Conservation (phyloP, 2,113 vertebrate genomes). For the Himantopus leucocephalus region DNA sequence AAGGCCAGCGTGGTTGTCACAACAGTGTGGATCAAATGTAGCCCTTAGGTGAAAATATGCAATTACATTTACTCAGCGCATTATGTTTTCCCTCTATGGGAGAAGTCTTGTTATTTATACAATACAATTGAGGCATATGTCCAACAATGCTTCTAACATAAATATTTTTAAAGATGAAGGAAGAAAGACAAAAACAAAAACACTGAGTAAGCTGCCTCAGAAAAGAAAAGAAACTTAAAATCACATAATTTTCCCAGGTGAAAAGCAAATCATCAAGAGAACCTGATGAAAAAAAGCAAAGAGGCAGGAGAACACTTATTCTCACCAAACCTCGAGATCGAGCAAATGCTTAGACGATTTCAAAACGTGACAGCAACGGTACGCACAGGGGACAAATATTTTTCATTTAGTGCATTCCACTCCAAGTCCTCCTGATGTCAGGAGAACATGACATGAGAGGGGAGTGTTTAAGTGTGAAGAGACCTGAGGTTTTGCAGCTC, state of each 20-base stretch:
- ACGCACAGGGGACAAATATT: background rate
- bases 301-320: background rate
- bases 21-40: constrained; percentile 26
- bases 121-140: constrained; percentile 14
- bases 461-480: background rate
- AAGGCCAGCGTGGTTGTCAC: background rate
- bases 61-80: constrained; percentile 24
- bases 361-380: fast-evolving
- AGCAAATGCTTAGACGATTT: background rate
- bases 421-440: background rate
- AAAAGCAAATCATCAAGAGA: background rate
- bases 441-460: background rate
- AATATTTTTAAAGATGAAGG: constrained; percentile 24
- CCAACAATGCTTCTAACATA: background rate
- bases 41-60: constrained; percentile 48
- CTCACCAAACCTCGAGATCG: background rate
- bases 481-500: background rate
- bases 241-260: background rate
- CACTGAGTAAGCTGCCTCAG: background rate
- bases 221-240: background rate
- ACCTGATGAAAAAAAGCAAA: background rate
- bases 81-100: background rate
- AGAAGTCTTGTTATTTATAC: background rate
- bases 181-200: background rate
- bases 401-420: background rate